Percentiles rank a stretch among this genome's conserved stretches.
Conservation (phyloP, 2,113 vertebrate species). For the Chaetodon trifascialis region DNA sequence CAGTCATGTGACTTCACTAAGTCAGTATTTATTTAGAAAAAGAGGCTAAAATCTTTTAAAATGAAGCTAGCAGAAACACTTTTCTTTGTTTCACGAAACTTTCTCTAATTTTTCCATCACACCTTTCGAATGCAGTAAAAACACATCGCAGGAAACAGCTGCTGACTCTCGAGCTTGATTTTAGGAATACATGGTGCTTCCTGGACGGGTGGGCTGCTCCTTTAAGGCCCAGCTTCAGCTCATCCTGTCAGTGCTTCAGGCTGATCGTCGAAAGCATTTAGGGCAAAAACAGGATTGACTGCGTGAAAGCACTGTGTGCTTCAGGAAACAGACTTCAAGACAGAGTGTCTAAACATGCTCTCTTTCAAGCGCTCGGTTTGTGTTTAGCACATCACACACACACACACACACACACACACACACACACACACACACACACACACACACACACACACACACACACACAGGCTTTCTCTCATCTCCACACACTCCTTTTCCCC, state of each 20-base stretch:
- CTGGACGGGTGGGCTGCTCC: background rate
- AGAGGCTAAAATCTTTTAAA: too few relatives aligned
- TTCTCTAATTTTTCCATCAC: too few relatives aligned
- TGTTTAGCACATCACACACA: slow-evolving; percentile 30
- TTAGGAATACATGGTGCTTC: slow-evolving; percentile 2
- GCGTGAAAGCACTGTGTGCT: slow-evolving; percentile 10
- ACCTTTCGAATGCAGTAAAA: too few relatives aligned
- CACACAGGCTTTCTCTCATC: too few relatives aligned
- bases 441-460: slow-evolving; percentile 25
- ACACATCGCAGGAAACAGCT: too few relatives aligned
- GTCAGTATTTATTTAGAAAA: too few relatives aligned
- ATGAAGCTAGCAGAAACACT: too few relatives aligned
- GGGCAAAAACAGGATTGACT: background rate
- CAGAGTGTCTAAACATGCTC: slow-evolving; percentile 43
- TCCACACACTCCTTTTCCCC: slow-evolving; percentile 29
- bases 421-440: slow-evolving; percentile 33
- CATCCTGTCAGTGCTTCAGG: background rate
- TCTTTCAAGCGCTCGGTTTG: slow-evolving; percentile 30
- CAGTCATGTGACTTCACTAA: too few relatives aligned
- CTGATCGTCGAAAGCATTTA: background rate
- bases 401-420: slow-evolving; percentile 37
- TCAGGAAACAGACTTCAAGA: slow-evolving; percentile 51
- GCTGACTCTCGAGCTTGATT: background rate
- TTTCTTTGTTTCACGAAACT: too few relatives aligned
- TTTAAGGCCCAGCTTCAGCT: slow-evolving; percentile 2